Evolutionary conservation across 1,140 invertebrate genomes (phyloP), one percentile per base, ranked within the genome.

Genomic region (Lepidurus arcticus): DNA sequence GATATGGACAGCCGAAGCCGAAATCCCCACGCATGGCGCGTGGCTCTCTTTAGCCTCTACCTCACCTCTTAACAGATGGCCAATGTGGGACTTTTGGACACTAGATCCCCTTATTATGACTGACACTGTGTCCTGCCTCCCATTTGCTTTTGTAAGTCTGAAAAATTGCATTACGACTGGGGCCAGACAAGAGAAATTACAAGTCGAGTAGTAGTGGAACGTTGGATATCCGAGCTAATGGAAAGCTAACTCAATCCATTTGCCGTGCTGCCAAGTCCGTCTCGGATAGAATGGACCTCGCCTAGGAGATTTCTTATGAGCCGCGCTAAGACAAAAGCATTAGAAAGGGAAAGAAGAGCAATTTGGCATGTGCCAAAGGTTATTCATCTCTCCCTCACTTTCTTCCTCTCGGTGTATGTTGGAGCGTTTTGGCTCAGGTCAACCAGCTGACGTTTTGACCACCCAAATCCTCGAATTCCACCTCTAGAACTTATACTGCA

Each of bases 291-390:
- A 34, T 34, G 4, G 34, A 34, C 34, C 53, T 13, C 6, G 53
- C 0, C 7, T 7, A 65, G 13, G 53, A 21, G 21, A n/a, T 65
- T 65, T n/a, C 45, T 16, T 16, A 1, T 21, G 5, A 65, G n/a
- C 4, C 53, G 21, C 5, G 13, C 53, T 65, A 65, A 65, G 53
- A 21, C 53, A 65, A 65, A 65, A 65, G 53, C 16, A 4, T 4
- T 9, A 65, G 53, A 21, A 21, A 65, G 16, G 21, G 6, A 21
- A 65, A 13, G 53, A 21, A 65, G 16, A 65, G 53, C 53, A 65
- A 65, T 65, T 65, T 65, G 53, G 53, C 53, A 65, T 65, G 53
- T 65, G 53, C 53, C 21, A 65, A 65, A 65, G 53, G 53, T 65
- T 65, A 1, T 65, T n/a, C 53, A 65, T 65, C 53, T 65, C 13